Evolutionary conservation across 2,888 invertebrate genomes (phyloP).

Genomic region (Campoplex capitator): DNA sequence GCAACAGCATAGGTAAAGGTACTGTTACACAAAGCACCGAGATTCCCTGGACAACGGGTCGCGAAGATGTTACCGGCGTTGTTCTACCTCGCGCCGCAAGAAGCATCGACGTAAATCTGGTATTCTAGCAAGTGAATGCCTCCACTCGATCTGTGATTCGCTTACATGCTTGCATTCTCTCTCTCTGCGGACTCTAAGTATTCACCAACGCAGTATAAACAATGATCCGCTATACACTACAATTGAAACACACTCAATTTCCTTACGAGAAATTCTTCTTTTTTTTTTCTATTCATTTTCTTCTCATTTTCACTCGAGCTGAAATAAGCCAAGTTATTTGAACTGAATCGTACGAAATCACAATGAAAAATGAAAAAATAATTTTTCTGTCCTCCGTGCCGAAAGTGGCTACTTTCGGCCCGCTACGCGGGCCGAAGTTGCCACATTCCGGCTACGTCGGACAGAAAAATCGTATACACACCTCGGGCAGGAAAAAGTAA

Average conservation of each 20-base stretch:
- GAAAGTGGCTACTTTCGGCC: too few relatives aligned
- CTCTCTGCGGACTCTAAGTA: constrained; percentile 10
- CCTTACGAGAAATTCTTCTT: too few relatives aligned
- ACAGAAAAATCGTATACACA: too few relatives aligned
- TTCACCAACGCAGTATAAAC: constrained; percentile 32
- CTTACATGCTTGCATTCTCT: constrained; percentile 40
- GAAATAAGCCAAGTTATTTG: too few relatives aligned
- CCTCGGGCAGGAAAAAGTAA: too few relatives aligned
- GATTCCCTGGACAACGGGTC: constrained; percentile 50
- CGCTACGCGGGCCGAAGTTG: too few relatives aligned
- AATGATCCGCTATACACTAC: constrained; percentile 17
- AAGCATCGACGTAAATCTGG: constrained; percentile 73
- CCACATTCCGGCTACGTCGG: too few relatives aligned
- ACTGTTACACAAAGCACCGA: constrained; percentile 63
- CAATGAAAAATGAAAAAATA: too few relatives aligned
- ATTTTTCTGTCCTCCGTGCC: too few relatives aligned
- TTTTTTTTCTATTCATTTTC: too few relatives aligned
- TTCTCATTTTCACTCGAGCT: too few relatives aligned
- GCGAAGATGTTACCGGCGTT: constrained; percentile 55
- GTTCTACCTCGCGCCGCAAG: constrained; percentile 58
- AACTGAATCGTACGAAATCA: too few relatives aligned
- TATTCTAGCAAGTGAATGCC: constrained; percentile 68
- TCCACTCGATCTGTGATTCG: constrained; percentile 33
- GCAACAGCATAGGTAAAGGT: constrained; percentile 45
- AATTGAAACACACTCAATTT: not conserved